These are phyloP conservation scores for Arrhamphus sclerolepis DNA, from an alignment of 2,797 vertebrate genomes.

Conservation along the genomic window DNA sequence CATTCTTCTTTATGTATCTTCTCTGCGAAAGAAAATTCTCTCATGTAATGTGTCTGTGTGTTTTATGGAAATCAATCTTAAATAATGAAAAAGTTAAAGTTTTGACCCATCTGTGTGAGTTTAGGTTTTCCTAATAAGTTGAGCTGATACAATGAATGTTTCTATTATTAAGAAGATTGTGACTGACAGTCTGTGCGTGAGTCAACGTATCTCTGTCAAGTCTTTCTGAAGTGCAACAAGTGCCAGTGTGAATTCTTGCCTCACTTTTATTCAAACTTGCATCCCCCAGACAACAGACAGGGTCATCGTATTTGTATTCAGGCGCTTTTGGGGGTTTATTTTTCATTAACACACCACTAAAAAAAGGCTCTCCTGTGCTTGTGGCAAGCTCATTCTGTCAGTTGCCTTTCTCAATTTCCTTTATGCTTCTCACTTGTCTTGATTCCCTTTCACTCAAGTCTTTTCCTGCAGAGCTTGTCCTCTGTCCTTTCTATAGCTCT, in stretches of 20 bases:
- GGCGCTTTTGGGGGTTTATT: conserved; percentile 43
- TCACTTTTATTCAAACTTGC: conserved; percentile 83
- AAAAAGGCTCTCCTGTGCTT: conserved; percentile 21
- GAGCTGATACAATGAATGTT: conserved; percentile 33
- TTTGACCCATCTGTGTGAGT: too few relatives aligned
- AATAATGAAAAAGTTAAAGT: too few relatives aligned
- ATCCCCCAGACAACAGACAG: conserved; percentile 22
- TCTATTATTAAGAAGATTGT: conserved; percentile 43
- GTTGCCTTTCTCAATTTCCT: conserved; percentile 36
- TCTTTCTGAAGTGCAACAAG: conserved; percentile 52
- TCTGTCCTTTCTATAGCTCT: conserved; percentile 57
- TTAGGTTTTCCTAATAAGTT: conserved; percentile 12
- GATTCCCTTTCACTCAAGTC: conserved; percentile 48
- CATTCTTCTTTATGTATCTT: conserved; percentile 8
- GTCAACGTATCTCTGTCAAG: conserved; percentile 28
- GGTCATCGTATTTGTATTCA: conserved; percentile 39
- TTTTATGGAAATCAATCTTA: neutral
- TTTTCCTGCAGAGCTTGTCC: conserved; percentile 51
- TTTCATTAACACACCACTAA: conserved; percentile 54
- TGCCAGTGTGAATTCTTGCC: conserved; percentile 30
- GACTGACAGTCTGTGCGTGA: conserved; percentile 32
- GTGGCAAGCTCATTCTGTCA: conserved; percentile 30
- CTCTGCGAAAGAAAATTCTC: conserved; percentile 4
- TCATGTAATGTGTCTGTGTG: neutral
- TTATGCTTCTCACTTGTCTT: conserved; percentile 42